phyloP scores from a whole-genome alignment of 2,113 vertebrate species.

The Tinamus guttatus region DNA sequence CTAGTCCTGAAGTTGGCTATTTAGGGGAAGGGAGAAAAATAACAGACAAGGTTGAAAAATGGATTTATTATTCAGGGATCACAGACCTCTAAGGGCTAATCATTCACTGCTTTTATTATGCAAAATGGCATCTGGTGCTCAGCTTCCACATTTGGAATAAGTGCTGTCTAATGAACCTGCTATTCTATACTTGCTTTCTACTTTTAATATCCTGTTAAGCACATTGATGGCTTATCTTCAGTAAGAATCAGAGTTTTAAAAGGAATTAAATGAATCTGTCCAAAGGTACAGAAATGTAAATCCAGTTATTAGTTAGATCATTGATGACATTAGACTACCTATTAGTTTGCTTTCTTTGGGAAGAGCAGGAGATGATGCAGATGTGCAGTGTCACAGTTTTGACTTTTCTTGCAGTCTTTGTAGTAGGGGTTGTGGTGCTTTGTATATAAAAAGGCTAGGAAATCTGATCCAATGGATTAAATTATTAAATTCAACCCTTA shows the following conservation, averaged over 20 bases:
- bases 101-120: conserved; percentile 68
- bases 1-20: conserved; percentile 14
- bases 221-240: conserved; percentile 32
- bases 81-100: conserved; percentile 52
- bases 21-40: neutral
- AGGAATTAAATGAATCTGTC: neutral
- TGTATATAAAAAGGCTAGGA: neutral
- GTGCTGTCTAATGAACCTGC: conserved; percentile 58
- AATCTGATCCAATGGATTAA: neutral
- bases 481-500: neutral
- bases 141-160: conserved; percentile 49
- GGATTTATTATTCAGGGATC: conserved; percentile 57
- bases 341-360: neutral
- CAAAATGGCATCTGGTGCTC: conserved; percentile 67
- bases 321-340: neutral
- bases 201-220: conserved; percentile 52
- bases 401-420: neutral
- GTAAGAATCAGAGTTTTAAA: conserved; percentile 35
- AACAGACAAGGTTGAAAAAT: conserved; percentile 49
- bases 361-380: neutral
- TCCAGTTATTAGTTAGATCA: neutral
- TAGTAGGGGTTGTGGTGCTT: neutral
- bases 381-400: conserved; percentile 14
- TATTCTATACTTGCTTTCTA: conserved; percentile 42
- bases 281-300: conserved; percentile 52